These are phyloP conservation scores for Nasonovia ribisnigri DNA, from an alignment of 2,888 invertebrate genomes.

Conservation along the genomic window DNA sequence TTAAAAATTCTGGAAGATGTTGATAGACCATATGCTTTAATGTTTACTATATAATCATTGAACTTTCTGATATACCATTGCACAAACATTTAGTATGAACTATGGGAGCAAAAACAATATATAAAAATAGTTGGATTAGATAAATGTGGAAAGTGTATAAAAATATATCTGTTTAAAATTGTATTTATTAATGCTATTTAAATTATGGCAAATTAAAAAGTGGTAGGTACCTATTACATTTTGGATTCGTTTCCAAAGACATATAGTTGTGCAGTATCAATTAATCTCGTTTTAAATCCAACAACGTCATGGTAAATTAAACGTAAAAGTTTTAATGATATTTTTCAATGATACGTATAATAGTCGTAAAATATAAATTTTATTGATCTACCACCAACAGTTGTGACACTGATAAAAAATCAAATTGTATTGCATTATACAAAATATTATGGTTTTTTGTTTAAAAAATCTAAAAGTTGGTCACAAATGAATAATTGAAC, in stretches of 20 bases:
- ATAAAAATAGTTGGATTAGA: slow-evolving; percentile 50
- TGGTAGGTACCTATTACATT: slow-evolving; percentile 17
- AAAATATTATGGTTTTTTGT: background rate
- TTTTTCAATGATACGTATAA: slow-evolving; percentile 36
- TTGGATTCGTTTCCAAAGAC: slow-evolving; percentile 50
- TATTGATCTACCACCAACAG: background rate
- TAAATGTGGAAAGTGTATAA: slow-evolving; percentile 40
- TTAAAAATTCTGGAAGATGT: slow-evolving; percentile 26
- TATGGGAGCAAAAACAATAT: slow-evolving; percentile 34
- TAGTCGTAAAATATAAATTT: background rate
- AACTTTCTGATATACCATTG: slow-evolving; percentile 42
- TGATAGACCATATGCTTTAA: slow-evolving; percentile 13
- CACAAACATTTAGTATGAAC: slow-evolving; percentile 34
- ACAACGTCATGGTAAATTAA: slow-evolving; percentile 30
- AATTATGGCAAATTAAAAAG: slow-evolving; percentile 51
- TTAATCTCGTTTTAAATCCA: slow-evolving; percentile 49
- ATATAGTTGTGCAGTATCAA: slow-evolving; percentile 36
- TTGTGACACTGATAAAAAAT: background rate
- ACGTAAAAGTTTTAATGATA: slow-evolving; percentile 18
- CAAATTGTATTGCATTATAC: background rate
- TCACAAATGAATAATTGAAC: background rate
- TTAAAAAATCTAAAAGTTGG: background rate
- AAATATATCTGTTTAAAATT: slow-evolving; percentile 55
- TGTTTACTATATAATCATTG: slow-evolving; percentile 41
- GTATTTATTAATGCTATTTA: slow-evolving; percentile 51